Evolutionary conservation across 2,888 invertebrate genomes (phyloP).

Genomic region (Brachynemurus nebulosus): DNA sequence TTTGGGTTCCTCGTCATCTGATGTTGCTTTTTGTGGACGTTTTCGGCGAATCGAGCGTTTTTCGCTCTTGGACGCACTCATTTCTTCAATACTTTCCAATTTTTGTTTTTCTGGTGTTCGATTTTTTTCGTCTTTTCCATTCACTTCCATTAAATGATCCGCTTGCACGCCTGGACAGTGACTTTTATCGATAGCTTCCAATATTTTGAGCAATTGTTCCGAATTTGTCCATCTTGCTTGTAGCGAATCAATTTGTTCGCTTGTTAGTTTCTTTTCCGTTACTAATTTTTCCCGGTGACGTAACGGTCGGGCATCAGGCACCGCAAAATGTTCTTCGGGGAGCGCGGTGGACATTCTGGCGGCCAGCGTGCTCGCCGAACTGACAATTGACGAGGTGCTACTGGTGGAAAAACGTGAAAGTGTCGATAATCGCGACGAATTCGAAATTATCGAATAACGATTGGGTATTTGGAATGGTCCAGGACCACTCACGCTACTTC

Average conservation of each 20-base stretch:
- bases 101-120: constrained; percentile 1
- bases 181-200: constrained; percentile 13
- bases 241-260: constrained; percentile 11
- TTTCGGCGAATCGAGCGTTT: not conserved
- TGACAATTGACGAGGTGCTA: constrained; percentile 13
- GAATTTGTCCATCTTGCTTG: constrained; percentile 15
- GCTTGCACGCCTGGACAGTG: not conserved
- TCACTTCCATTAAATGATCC: too few species aligned
- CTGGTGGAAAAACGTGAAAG: constrained; percentile 14
- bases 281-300: constrained; percentile 4
- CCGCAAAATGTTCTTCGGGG: not conserved
- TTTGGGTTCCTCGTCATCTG: not conserved
- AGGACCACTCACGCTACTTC: not conserved
- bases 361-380: constrained; percentile 14
- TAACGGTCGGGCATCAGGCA: constrained; percentile 2
- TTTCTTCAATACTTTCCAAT: not conserved
- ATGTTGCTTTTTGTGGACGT: not conserved
- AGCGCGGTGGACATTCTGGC: not conserved
- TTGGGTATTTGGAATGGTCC: constrained; percentile 1
- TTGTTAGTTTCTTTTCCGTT: constrained; percentile 10
- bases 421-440: not conserved
- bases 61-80: not conserved
- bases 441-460: constrained; percentile 3
- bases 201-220: constrained; percentile 12
- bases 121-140: not conserved